Percentiles rank a stretch among this genome's conserved stretches.
These are phyloP conservation scores for Hydra vulgaris DNA, from an alignment of 30 jellyfish, hydroid and myxozoan genomes.

Conservation along the genomic window DNA sequence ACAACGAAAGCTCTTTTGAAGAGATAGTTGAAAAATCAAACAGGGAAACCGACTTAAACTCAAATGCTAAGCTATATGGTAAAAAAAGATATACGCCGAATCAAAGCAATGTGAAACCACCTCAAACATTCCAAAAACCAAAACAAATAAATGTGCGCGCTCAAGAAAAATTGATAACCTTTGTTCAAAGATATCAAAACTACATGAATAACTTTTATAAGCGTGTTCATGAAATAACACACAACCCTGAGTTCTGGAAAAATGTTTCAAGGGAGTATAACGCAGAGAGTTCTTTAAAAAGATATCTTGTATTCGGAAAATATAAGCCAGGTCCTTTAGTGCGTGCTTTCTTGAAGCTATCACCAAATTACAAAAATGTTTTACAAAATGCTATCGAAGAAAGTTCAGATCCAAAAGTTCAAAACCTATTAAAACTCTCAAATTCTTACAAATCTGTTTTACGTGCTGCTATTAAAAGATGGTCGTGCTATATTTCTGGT, in stretches of 20 bases:
- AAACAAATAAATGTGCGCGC: not conserved
- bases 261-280: not conserved
- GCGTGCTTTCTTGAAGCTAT: conserved; percentile 7
- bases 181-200: conserved; percentile 2
- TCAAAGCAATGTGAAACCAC: not conserved
- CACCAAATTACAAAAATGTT: not conserved
- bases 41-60: not conserved
- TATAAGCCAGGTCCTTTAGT: conserved; percentile 39
- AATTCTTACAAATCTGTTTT: not conserved
- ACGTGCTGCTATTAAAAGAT: not conserved
- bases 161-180: not conserved
- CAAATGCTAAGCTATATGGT: not conserved
- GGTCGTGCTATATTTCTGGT: not conserved
- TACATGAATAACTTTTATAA: conserved; percentile 6
- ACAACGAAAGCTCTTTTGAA: not conserved
- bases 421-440: not conserved
- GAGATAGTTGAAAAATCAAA: not conserved
- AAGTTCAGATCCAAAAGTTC: not conserved
- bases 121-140: not conserved
- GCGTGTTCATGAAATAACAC: conserved; percentile 13
- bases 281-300: not conserved
- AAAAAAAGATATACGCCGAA: not conserved
- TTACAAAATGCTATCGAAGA: conserved; percentile 3
- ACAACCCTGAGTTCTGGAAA: conserved; percentile 19
- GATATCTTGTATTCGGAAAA: conserved; percentile 16